phyloP scores from a whole-genome alignment of 1,140 invertebrate genomes.

The Monochamus saltuarius region DNA sequence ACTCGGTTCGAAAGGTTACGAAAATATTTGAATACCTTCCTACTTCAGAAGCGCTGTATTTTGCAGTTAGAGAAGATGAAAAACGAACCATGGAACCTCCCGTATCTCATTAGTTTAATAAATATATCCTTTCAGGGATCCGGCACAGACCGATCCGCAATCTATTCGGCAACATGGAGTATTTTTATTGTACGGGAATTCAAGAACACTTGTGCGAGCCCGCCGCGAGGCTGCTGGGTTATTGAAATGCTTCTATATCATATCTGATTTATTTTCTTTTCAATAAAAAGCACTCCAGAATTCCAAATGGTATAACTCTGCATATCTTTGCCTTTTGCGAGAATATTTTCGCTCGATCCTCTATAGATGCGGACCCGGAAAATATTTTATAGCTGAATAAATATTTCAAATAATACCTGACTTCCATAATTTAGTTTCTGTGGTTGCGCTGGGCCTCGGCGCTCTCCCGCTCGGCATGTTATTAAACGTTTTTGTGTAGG shows the following conservation, averaged over 20 bases:
- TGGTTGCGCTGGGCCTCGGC: no score
- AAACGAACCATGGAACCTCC: no score
- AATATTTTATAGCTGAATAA: slow-evolving; percentile 19
- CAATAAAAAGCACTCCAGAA: slow-evolving; percentile 25
- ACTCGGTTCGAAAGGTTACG: no score
- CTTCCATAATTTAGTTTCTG: no score
- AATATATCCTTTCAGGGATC: slow-evolving; percentile 15
- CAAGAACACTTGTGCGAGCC: slow-evolving; percentile 17
- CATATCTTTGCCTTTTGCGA: slow-evolving; percentile 18
- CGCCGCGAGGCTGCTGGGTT: slow-evolving; percentile 6
- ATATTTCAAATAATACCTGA: slow-evolving; percentile 8
- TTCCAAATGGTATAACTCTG: slow-evolving; percentile 24
- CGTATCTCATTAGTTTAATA: slow-evolving; percentile 22
- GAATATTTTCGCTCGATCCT: slow-evolving; percentile 17
- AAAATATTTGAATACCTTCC: no score
- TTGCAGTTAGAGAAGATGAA: no score
- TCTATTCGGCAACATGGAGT: slow-evolving; percentile 17
- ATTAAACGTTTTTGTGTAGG: no score
- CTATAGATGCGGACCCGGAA: slow-evolving; percentile 13
- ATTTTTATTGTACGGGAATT: slow-evolving; percentile 17
- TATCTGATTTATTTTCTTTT: slow-evolving; percentile 27
- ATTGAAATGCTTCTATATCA: slow-evolving; percentile 25
- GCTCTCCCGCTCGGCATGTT: no score
- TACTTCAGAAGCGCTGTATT: no score
- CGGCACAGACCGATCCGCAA: slow-evolving; percentile 12